Evolutionary conservation across 1,140 invertebrate genomes (phyloP), one percentile per base, ranked within the genome.

Genomic region (Macrotrachela quadricornifera): DNA sequence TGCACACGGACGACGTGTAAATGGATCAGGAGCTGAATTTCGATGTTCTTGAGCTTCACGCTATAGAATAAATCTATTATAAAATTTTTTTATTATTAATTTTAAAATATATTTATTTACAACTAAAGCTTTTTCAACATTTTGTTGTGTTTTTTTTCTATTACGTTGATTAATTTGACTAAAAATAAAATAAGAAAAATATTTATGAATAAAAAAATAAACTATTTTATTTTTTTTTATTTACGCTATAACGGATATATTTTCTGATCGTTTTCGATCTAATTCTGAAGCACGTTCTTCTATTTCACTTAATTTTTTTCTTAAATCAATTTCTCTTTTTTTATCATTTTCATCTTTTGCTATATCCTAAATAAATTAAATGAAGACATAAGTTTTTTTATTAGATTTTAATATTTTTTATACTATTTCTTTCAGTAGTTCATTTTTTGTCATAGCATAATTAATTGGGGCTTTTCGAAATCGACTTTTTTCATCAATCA

Each of bases 371-470:
- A 30, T 8, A 30, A 30, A n/a, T n/a, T n/a, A n/a, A n/a, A n/a
- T n/a, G n/a, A n/a, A n/a, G n/a, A n/a, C n/a, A n/a, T n/a, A n/a
- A n/a, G n/a, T n/a, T n/a, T n/a, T n/a, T n/a, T n/a, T n/a, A n/a
- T n/a, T n/a, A n/a, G n/a, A n/a, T n/a, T n/a, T n/a, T n/a, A n/a
- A n/a, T n/a, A n/a, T n/a, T n/a, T n/a, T n/a, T n/a, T n/a, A n/a
- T 59, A 85, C 83, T 61, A 83, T 76, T 59, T 83, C 78, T 67
- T 95, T 91, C 78, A 96, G 81, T 0, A 96, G 71, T 58, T 83
- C 76, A 0, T 86, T 86, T 64, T 97, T 96, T 63, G 82, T 84
- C 80, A 96, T 84, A 0, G 91, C 92, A 71, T 90, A 96, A 71
- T 97, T 97, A 55, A 83, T 85, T 1, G 90, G 88, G 59, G 80